phyloP scores from a whole-genome alignment of 2,888 invertebrate genomes.

The Cataglyphis albicans region DNA sequence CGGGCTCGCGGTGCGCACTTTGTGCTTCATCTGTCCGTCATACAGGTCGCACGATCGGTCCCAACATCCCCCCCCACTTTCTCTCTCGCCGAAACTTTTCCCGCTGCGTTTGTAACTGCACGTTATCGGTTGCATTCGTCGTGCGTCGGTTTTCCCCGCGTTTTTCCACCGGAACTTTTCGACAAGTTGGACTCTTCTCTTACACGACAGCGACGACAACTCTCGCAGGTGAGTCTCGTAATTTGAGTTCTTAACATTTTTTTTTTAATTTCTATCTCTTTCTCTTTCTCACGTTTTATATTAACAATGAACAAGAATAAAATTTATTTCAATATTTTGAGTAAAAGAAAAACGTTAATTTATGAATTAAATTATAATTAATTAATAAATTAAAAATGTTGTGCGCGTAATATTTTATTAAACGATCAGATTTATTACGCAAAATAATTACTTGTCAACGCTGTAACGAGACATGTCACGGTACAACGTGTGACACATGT shows the following conservation, averaged over 20 bases:
- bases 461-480: neutral
- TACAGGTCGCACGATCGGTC: constrained; percentile 72
- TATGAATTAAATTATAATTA: neutral
- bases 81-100: neutral
- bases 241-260: neutral
- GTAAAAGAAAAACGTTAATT: neutral
- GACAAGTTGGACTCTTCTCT: constrained; percentile 35
- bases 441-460: constrained; percentile 18
- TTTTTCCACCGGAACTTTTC: constrained; percentile 5
- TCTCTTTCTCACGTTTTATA: neutral
- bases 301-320: neutral
- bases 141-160: constrained; percentile 6
- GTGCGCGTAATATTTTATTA: neutral
- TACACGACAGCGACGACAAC: neutral
- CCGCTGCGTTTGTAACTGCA: neutral
- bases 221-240: constrained; percentile 23
- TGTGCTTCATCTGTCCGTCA: constrained; percentile 81
- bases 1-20: constrained; percentile 81
- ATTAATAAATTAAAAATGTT: neutral
- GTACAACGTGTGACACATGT: neutral
- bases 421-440: neutral
- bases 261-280: neutral
- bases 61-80: constrained; percentile 1
- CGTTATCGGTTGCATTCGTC: neutral
- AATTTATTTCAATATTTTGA: neutral